Percentiles rank a stretch among this genome's conserved stretches.
Conservation (phyloP, 2,797 vertebrate species). For the Geotrypetes seraphini region DNA sequence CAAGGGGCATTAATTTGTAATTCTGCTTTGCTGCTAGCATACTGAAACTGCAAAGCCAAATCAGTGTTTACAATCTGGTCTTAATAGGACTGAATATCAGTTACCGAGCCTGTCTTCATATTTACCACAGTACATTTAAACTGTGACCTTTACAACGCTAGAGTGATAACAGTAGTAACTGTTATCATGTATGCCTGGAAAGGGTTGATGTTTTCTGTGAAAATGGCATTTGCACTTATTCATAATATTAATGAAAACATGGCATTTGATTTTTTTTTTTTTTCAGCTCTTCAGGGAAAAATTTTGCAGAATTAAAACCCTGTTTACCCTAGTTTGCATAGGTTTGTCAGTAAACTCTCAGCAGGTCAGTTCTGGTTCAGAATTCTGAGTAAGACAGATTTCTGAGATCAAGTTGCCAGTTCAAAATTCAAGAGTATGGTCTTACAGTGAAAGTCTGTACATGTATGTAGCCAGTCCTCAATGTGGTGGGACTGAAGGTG, state of each 20-base stretch:
- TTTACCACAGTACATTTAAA: constrained; percentile 26
- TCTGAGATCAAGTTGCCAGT: too few relatives aligned
- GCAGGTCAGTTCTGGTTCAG: too few relatives aligned
- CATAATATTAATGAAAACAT: neutral
- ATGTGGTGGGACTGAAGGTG: too few relatives aligned
- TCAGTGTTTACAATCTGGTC: constrained; percentile 21
- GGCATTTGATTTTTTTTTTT: neutral
- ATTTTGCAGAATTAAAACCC: too few relatives aligned
- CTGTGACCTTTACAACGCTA: constrained; percentile 23
- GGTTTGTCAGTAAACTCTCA: too few relatives aligned
- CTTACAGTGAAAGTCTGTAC: too few relatives aligned
- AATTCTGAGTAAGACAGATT: too few relatives aligned
- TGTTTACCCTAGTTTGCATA: too few relatives aligned
- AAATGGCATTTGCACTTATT: neutral
- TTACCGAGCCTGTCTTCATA: constrained; percentile 15
- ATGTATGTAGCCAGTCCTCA: too few relatives aligned
- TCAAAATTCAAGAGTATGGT: too few relatives aligned
- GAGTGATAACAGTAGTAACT: constrained; percentile 1
- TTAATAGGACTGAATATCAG: constrained; percentile 24
- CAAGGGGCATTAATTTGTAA: constrained; percentile 5
- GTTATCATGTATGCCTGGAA: constrained; percentile 1
- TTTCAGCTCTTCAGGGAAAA: too few relatives aligned
- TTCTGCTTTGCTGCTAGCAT: constrained; percentile 19
- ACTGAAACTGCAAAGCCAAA: constrained; percentile 25
- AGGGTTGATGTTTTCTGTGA: neutral